A percentile compares a stretch with the other conserved stretches of the same genome.
Conservation (phyloP, 1,140 invertebrate species). For the Diabrotica undecimpunctata region DNA sequence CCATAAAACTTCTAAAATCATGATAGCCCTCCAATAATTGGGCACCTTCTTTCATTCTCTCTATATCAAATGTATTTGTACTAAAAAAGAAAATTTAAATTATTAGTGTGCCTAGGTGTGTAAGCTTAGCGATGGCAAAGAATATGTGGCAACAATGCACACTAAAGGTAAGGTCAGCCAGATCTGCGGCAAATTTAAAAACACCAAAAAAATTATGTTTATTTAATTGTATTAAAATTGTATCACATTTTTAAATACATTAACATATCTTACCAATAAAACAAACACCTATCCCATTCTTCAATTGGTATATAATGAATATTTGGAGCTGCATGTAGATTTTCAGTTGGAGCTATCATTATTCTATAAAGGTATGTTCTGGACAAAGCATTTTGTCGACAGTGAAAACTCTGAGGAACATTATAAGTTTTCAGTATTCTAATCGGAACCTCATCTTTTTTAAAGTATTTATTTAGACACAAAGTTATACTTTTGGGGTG, state of each 20-base stretch:
- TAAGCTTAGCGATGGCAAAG: no score
- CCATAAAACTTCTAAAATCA: slow-evolving; percentile 67
- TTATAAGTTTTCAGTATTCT: slow-evolving; percentile 54
- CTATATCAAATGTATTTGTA: slow-evolving; percentile 55
- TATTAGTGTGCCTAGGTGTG: not conserved
- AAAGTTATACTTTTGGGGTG: slow-evolving; percentile 47
- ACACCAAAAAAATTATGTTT: no score
- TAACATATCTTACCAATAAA: slow-evolving; percentile 45
- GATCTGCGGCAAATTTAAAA: no score
- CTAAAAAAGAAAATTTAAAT: slow-evolving; percentile 44
- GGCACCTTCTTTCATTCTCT: slow-evolving; percentile 53
- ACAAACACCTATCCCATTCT: slow-evolving; percentile 53
- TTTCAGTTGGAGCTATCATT: slow-evolving; percentile 40
- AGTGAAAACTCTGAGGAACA: slow-evolving; percentile 59
- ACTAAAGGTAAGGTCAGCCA: no score
- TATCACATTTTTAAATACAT: not conserved
- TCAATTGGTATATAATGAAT: slow-evolving; percentile 51
- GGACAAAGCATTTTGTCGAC: slow-evolving; percentile 54
- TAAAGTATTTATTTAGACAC: slow-evolving; percentile 58
- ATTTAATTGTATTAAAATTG: no score
- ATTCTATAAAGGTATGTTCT: slow-evolving; percentile 69
- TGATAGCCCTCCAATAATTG: slow-evolving; percentile 59
- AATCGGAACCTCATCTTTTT: slow-evolving; percentile 52
- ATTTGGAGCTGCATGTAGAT: slow-evolving; percentile 33
- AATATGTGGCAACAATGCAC: no score